Percentiles rank a stretch among this genome's conserved stretches.
These are phyloP conservation scores for Telmatochromis sp. DNA, from an alignment of 2,113 vertebrate species.

Conservation along the genomic window DNA sequence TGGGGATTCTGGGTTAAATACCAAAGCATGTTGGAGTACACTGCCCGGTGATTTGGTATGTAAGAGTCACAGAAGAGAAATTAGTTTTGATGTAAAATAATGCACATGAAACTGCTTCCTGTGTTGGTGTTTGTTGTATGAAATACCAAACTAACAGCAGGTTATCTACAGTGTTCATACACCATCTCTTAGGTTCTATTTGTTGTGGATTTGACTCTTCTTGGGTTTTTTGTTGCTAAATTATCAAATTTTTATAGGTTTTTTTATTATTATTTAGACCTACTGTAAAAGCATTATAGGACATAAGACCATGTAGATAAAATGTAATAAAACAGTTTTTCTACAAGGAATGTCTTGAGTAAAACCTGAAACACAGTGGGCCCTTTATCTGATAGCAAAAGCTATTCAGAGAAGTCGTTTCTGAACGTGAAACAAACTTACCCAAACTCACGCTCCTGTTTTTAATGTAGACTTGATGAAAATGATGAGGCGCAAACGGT, in stretches of 20 bases:
- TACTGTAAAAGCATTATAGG: neutral
- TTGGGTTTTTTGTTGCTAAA: neutral
- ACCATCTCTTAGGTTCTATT: neutral
- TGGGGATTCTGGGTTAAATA: neutral
- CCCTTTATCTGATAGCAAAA: neutral
- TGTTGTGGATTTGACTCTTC: neutral
- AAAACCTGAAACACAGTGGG: neutral
- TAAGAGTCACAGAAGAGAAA: neutral
- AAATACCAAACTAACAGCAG: no score
- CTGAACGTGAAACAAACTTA: neutral
- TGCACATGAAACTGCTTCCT: neutral
- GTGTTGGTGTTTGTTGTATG: neutral
- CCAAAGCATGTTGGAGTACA: neutral
- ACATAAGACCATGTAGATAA: neutral
- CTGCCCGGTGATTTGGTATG: neutral
- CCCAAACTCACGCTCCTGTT: neutral
- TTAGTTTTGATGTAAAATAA: neutral
- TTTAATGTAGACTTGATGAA: neutral
- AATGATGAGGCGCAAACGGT: neutral
- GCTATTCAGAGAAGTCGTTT: neutral
- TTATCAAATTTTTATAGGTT: neutral
- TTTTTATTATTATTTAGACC: neutral
- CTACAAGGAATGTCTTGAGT: neutral
- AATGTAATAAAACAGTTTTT: neutral
- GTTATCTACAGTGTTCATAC: neutral